Evolutionary conservation across 2,888 invertebrate genomes (phyloP).

Genomic region (Nebria salina): DNA sequence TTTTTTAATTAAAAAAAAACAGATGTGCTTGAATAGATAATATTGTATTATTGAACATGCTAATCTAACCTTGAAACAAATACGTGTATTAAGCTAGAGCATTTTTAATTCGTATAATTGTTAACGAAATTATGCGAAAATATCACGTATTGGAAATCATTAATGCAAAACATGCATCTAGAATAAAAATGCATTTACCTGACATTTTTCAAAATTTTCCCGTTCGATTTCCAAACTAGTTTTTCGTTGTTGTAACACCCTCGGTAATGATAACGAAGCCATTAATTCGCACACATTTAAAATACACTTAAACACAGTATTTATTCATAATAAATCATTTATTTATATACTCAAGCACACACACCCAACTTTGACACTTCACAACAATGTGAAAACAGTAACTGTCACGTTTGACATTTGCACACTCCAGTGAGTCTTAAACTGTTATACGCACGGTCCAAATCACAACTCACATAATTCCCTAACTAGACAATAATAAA

Average conservation of each 20-base stretch:
- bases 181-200: constrained; percentile 66
- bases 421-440: background rate
- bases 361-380: constrained; percentile 36
- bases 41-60: too few species aligned
- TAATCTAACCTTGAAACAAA: constrained; percentile 5
- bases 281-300: constrained; percentile 58
- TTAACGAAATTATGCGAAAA: background rate
- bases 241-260: constrained; percentile 78
- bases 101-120: background rate
- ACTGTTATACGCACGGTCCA: background rate
- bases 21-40: background rate
- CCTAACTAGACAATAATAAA: too few species aligned
- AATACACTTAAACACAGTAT: constrained; percentile 21
- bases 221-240: constrained; percentile 80
- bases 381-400: constrained; percentile 24
- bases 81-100: background rate
- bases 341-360: constrained; percentile 18
- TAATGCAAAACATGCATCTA: constrained; percentile 20
- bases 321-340: constrained; percentile 24
- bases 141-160: background rate
- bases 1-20: background rate
- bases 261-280: constrained; percentile 78
- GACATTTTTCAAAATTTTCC: constrained; percentile 85
- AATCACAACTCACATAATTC: too few species aligned
- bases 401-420: background rate